A percentile compares a stretch with the other conserved stretches of the same genome.
phyloP scores from a whole-genome alignment of 1,140 invertebrate genomes.

The Formica selysi region DNA sequence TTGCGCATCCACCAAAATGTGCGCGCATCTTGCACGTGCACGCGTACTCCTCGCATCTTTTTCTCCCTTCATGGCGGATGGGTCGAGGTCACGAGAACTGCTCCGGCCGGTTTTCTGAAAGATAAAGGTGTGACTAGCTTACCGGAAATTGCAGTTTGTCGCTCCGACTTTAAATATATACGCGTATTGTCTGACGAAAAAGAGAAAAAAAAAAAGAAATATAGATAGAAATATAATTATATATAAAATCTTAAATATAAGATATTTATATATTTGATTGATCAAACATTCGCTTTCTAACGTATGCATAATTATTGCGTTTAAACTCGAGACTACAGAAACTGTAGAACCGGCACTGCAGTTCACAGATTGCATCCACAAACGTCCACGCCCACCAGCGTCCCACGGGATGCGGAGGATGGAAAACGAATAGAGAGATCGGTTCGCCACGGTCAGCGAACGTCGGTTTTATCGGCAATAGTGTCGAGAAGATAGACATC shows the following conservation, averaged over 20 bases:
- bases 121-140: constrained; percentile 49
- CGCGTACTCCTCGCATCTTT: constrained; percentile 49
- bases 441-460: constrained; percentile 43
- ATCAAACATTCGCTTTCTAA: not conserved
- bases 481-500: constrained; percentile 77
- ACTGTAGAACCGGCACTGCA: not conserved
- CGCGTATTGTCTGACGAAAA: not conserved
- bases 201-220: not conserved
- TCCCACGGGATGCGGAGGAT: constrained; percentile 40
- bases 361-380: not conserved
- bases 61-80: constrained; percentile 30
- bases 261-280: not conserved
- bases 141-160: constrained; percentile 70
- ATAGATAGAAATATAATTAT: not conserved
- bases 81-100: constrained; percentile 56
- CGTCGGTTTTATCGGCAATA: constrained; percentile 72
- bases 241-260: not conserved
- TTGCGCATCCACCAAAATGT: constrained; percentile 61
- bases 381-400: not conserved
- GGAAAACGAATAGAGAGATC: constrained; percentile 70
- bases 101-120: constrained; percentile 46
- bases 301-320: not conserved
- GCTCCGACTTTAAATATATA: not conserved
- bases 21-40: constrained; percentile 57
- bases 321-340: not conserved